Percentiles rank a stretch among this genome's conserved stretches.
These are phyloP conservation scores for Remorina albescens DNA, from an alignment of 2,797 vertebrate genomes.

Conservation along the genomic window DNA sequence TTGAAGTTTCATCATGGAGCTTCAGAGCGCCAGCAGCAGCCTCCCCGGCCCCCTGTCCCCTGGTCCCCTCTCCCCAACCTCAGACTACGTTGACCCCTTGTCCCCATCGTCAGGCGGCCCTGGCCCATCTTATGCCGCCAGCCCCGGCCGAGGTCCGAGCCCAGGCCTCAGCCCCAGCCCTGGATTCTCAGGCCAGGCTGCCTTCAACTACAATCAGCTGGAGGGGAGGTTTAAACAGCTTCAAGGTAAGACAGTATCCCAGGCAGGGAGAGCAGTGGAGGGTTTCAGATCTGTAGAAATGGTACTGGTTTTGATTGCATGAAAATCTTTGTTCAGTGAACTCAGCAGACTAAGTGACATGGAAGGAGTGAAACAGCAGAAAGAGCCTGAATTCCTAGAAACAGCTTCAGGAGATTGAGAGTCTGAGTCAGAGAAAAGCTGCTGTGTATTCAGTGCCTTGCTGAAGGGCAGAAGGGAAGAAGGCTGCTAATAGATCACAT, in stretches of 20 bases:
- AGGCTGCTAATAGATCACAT: not conserved
- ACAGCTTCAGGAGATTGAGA: not conserved
- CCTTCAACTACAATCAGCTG: slow-evolving; percentile 96
- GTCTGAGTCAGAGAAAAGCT: not conserved
- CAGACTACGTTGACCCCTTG: slow-evolving; percentile 65
- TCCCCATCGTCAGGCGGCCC: slow-evolving; percentile 53
- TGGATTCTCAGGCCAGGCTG: slow-evolving; percentile 87
- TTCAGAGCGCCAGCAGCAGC: slow-evolving; percentile 87
- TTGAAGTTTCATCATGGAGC: slow-evolving; percentile 86
- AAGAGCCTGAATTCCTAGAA: slow-evolving; percentile 6
- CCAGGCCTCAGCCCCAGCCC: slow-evolving; percentile 72
- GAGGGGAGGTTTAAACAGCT: slow-evolving; percentile 97
- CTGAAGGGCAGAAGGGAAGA: not conserved
- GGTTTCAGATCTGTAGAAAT: not conserved
- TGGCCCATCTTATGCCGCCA: slow-evolving; percentile 63
- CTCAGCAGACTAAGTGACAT: not conserved
- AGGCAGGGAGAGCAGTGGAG: too few species aligned
- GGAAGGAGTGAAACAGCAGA: not conserved
- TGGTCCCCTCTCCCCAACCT: slow-evolving; percentile 61
- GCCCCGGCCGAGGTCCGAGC: slow-evolving; percentile 47
- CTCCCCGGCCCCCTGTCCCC: slow-evolving; percentile 81
- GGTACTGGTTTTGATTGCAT: not conserved
- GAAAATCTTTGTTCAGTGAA: not conserved
- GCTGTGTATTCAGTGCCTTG: slow-evolving; percentile 18
- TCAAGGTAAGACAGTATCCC: slow-evolving; percentile 87